These are phyloP conservation scores for Metaphire vulgaris DNA, from an alignment of 1,140 invertebrate species.

Conservation along the genomic window DNA sequence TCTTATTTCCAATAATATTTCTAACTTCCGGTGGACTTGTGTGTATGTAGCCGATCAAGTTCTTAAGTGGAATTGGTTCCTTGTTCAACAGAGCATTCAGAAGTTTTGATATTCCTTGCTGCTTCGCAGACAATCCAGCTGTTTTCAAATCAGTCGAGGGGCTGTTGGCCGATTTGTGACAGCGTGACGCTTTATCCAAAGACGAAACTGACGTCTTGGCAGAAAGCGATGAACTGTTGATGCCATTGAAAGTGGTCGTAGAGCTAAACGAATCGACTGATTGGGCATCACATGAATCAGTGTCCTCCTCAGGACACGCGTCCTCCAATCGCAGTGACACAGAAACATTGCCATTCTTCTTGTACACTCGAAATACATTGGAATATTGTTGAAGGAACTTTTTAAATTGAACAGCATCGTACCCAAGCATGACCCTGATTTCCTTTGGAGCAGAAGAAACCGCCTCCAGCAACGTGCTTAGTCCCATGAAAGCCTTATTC, in stretches of 20 bases:
- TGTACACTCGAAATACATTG: neutral
- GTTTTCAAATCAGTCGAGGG: no score
- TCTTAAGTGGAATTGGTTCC: neutral
- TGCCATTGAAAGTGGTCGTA: neutral
- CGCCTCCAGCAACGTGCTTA: neutral
- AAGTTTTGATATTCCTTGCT: neutral
- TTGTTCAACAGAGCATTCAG: neutral
- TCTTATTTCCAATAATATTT: neutral
- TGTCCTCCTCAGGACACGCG: no score
- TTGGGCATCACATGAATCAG: neutral
- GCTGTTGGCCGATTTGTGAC: neutral
- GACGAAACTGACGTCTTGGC: neutral
- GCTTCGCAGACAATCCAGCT: neutral
- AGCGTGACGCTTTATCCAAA: neutral
- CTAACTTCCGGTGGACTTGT: neutral
- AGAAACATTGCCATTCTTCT: neutral
- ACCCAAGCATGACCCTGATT: neutral
- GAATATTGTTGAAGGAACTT: neutral
- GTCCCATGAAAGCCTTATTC: neutral
- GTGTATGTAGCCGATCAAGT: neutral
- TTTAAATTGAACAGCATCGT: neutral
- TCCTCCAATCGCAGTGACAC: neutral
- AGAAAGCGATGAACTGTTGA: neutral
- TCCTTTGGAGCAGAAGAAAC: neutral
- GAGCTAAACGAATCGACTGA: neutral